Evolutionary conservation across 2,888 invertebrate genomes (phyloP).

Genomic region (Ennomos fuscantarius): DNA sequence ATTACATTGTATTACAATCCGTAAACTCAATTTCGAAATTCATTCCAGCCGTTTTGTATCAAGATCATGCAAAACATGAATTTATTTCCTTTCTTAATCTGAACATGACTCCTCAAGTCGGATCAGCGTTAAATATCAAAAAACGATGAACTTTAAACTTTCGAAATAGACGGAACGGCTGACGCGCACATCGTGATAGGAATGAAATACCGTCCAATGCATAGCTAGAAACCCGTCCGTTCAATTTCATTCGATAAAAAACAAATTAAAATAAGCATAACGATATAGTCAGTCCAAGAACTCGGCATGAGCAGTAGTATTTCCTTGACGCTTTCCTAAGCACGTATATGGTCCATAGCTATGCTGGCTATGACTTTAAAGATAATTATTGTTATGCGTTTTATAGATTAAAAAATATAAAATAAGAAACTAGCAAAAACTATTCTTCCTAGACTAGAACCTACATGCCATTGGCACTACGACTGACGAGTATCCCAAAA

Average conservation of each 20-base stretch:
- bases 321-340: neutral
- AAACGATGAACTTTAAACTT: conserved; percentile 77
- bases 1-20: conserved; percentile 24
- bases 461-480: no score
- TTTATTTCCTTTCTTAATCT: conserved; percentile 37
- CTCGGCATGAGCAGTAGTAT: conserved; percentile 6
- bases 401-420: no score
- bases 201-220: conserved; percentile 61
- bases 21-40: conserved; percentile 38
- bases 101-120: conserved; percentile 42
- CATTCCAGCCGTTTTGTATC: conserved; percentile 34
- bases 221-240: conserved; percentile 73
- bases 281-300: conserved; percentile 24
- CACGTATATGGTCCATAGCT: neutral
- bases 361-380: neutral
- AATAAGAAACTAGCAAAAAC: no score
- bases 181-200: conserved; percentile 70
- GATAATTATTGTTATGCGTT: neutral
- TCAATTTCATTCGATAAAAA: conserved; percentile 81
- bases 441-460: no score
- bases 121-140: conserved; percentile 66
- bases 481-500: no score
- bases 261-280: conserved; percentile 81
- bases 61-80: conserved; percentile 44
- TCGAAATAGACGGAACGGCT: conserved; percentile 55